Conservation (phyloP, 2,888 invertebrate genomes). For the Drosophila melanocephala region DNA sequence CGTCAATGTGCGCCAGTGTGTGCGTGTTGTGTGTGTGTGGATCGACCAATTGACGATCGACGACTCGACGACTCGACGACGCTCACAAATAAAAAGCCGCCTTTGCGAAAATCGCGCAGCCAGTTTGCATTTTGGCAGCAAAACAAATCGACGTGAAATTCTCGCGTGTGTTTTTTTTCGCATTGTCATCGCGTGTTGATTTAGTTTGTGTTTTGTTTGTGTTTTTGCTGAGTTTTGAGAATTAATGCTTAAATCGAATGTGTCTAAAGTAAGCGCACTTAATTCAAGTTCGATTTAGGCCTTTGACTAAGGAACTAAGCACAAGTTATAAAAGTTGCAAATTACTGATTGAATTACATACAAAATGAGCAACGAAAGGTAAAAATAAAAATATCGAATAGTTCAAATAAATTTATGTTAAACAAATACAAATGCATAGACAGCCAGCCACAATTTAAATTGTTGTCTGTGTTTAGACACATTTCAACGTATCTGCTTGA, state of each 20-base stretch:
- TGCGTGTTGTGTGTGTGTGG: slow-evolving; percentile 10
- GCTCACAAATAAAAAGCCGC: slow-evolving; percentile 65
- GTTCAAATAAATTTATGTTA: slow-evolving; percentile 9
- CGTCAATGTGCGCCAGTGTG: slow-evolving; percentile 13
- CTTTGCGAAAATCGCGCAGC: slow-evolving; percentile 31
- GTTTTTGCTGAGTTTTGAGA: slow-evolving; percentile 14
- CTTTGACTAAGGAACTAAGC: slow-evolving; percentile 22
- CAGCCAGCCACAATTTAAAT: slow-evolving; percentile 24
- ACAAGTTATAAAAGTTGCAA: slow-evolving; percentile 52
- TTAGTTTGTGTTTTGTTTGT: slow-evolving; percentile 12
- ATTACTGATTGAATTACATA: slow-evolving; percentile 47
- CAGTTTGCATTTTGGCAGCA: slow-evolving; percentile 65
- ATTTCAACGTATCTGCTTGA: slow-evolving; percentile 37
- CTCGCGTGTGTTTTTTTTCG: slow-evolving; percentile 10
- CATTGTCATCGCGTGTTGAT: slow-evolving; percentile 22
- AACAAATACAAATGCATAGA: slow-evolving; percentile 16
- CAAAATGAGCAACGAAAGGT: slow-evolving; percentile 70
- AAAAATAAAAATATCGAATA: slow-evolving; percentile 28
- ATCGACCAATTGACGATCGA: slow-evolving; percentile 49
- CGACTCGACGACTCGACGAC: slow-evolving; percentile 34
- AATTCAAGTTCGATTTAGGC: slow-evolving; percentile 36
- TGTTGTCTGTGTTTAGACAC: slow-evolving; percentile 13
- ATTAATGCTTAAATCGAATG: slow-evolving; percentile 33
- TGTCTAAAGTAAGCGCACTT: slow-evolving; percentile 25
- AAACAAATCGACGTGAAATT: slow-evolving; percentile 42